Evolutionary conservation across 2,113 vertebrate species (phyloP), one percentile per base, ranked within the genome.

Genomic region (Mormoops blainvillei): DNA sequence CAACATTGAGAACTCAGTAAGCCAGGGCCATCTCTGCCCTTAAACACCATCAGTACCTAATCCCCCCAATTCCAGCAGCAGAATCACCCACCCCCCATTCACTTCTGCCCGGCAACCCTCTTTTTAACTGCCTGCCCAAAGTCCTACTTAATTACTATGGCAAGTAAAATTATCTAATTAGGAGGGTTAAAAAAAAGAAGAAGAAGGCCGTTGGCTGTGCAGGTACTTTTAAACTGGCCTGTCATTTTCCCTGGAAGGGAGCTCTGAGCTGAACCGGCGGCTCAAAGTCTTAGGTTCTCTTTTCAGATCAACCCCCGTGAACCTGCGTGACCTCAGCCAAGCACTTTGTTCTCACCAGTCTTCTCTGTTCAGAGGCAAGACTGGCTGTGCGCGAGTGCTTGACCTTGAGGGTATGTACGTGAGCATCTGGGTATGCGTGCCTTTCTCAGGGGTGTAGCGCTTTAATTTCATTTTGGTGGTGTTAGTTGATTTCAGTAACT

Each of bases 111-210:
- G 61, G 22, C n/a, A 20, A 20, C 36, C 24, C 41, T 52, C 58
- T 81, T 93, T 65, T 48, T 56, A 87, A 77, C 36, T 61, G 33
- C 56, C 65, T 93, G 20, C n/a, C n/a, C 83, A 93, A 86, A 45
- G 38, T 54, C 28, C 41, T 70, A 65, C 65, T 96, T 89, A 83
- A 71, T 28, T 61, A 18, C 36, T 24, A 22, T 9, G 19, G 48
- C 43, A 96, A 80, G 41, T 93, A 67, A 78, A 93, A 70, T 94
- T 20, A 83, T 54, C 70, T 95, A 77, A 93, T 80, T 61, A 83
- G 26, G 71, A 87, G 20, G 80, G 24, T 36, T 36, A n/a, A 78
- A 65, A 85, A 78, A 70, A 88, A 50, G 65, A 61, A 87, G 54
- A 83, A 80, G 14, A 80, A 71, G 56, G 15, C 58, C 28, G 61